Conservation (phyloP, 2,797 vertebrate genomes). For the Valencia hispanica region DNA sequence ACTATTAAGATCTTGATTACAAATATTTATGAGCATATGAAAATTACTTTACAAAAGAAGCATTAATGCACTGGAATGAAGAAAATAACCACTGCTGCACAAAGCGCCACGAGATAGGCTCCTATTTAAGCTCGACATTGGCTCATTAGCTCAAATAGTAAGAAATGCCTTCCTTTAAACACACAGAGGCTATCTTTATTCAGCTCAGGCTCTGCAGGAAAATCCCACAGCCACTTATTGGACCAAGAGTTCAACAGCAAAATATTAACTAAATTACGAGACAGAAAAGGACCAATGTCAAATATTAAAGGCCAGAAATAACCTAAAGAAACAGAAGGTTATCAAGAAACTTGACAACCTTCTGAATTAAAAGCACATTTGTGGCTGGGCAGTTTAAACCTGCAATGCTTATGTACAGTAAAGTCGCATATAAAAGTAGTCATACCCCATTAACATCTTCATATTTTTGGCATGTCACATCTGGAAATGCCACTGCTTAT, state of each 20-base stretch:
- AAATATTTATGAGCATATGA: constrained; percentile 16
- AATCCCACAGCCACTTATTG: constrained; percentile 2
- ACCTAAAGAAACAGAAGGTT: not conserved
- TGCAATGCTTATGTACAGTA: not conserved
- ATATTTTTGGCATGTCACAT: not conserved
- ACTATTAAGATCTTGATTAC: constrained; percentile 10
- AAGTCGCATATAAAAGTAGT: not conserved
- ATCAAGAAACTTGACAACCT: not conserved
- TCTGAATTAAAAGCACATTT: not conserved
- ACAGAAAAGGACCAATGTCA: constrained; percentile 1
- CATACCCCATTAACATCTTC: not conserved
- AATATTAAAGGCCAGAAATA: not conserved
- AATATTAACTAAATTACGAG: constrained; percentile 17
- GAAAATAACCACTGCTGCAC: constrained; percentile 15
- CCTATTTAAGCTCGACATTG: constrained; percentile 22
- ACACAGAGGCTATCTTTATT: constrained; percentile 22
- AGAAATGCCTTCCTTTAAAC: constrained; percentile 10
- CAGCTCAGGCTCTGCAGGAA: constrained; percentile 11
- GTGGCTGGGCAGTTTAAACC: not conserved
- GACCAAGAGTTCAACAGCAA: constrained; percentile 13
- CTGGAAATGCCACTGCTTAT: not conserved
- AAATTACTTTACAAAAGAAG: constrained; percentile 15
- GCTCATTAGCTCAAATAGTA: constrained; percentile 23
- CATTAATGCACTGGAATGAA: constrained; percentile 1
- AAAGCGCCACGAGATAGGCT: constrained; percentile 2